A percentile compares a stretch with the other conserved stretches of the same genome.
Conservation (phyloP, 2,888 invertebrate species). For the Scaptomyza caliginosa region DNA sequence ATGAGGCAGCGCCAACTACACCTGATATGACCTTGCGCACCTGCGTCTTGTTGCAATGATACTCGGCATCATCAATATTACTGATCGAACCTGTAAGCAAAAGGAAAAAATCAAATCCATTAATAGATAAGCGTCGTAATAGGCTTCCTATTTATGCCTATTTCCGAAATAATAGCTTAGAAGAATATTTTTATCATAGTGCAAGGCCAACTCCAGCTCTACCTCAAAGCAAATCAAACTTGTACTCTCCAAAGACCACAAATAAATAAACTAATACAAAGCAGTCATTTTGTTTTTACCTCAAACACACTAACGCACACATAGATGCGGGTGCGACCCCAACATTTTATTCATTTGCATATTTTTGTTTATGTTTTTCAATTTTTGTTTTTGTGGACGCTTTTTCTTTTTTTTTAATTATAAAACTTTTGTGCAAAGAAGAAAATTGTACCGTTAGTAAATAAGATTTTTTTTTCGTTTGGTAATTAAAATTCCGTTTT, state of each 20-base stretch:
- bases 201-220: slow-evolving; percentile 2
- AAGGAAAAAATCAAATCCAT: background rate
- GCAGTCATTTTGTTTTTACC: slow-evolving; percentile 12
- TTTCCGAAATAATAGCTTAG: too few species aligned
- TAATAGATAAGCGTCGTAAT: background rate
- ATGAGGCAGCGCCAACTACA: slow-evolving; percentile 94
- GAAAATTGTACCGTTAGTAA: background rate
- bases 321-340: slow-evolving; percentile 1
- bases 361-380: slow-evolving; percentile 25
- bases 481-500: slow-evolving; percentile 23
- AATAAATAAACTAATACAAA: slow-evolving; percentile 10
- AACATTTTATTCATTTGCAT: slow-evolving; percentile 29
- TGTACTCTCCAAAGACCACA: background rate
- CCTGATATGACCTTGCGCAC: slow-evolving; percentile 94
- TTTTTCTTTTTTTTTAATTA: slow-evolving; percentile 32
- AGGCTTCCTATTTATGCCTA: too few species aligned
- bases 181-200: background rate
- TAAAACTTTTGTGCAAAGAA: slow-evolving; percentile 15
- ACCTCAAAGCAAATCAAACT: background rate
- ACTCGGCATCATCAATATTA: slow-evolving; percentile 95
- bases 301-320: background rate
- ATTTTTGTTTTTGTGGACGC: background rate
- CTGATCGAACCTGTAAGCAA: slow-evolving; percentile 93
- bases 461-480: slow-evolving; percentile 1
- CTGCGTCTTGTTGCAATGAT: slow-evolving; percentile 92